phyloP scores from a whole-genome alignment of 2,888 invertebrate genomes.

The Liopterus haemorrhoidalis region DNA sequence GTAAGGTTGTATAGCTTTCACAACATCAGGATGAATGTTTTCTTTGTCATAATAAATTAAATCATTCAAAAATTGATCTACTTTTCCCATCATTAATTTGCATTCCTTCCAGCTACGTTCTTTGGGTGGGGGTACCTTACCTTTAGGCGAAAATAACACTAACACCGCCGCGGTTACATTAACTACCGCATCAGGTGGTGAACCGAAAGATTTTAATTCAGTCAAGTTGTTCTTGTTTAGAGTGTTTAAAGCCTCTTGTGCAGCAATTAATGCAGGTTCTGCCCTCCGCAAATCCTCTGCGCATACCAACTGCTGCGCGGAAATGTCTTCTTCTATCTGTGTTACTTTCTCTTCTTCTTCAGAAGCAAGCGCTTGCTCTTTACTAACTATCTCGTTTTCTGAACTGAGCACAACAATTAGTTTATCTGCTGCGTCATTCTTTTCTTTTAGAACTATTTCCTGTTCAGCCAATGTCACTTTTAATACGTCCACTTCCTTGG shows the following conservation, averaged over 20 bases:
- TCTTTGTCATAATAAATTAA: conserved; percentile 88
- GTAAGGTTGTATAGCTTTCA: conserved; percentile 67
- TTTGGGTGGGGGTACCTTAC: conserved; percentile 80
- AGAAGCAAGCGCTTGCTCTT: conserved; percentile 73
- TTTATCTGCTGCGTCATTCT: conserved; percentile 85
- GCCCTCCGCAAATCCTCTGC: conserved; percentile 85
- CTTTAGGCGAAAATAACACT: conserved; percentile 74
- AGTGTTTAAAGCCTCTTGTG: conserved; percentile 85
- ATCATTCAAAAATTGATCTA: conserved; percentile 78
- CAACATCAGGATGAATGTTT: conserved; percentile 81
- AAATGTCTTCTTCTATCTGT: conserved; percentile 81
- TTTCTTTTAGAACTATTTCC: conserved; percentile 68
- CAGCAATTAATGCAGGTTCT: conserved; percentile 83
- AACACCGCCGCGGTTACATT: conserved; percentile 83
- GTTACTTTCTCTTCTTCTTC: conserved; percentile 89
- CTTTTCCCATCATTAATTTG: conserved; percentile 85
- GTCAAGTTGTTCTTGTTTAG: conserved; percentile 90
- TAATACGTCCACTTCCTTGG: conserved; percentile 76
- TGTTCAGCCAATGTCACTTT: conserved; percentile 64
- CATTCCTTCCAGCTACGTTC: conserved; percentile 90
- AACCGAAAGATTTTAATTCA: conserved; percentile 88
- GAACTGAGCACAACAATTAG: conserved; percentile 79
- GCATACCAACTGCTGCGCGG: conserved; percentile 77
- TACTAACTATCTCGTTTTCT: conserved; percentile 86
- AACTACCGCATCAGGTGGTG: conserved; percentile 83